These are phyloP conservation scores for Macropodus opercularis DNA, from an alignment of 2,797 vertebrate genomes.

Conservation along the genomic window DNA sequence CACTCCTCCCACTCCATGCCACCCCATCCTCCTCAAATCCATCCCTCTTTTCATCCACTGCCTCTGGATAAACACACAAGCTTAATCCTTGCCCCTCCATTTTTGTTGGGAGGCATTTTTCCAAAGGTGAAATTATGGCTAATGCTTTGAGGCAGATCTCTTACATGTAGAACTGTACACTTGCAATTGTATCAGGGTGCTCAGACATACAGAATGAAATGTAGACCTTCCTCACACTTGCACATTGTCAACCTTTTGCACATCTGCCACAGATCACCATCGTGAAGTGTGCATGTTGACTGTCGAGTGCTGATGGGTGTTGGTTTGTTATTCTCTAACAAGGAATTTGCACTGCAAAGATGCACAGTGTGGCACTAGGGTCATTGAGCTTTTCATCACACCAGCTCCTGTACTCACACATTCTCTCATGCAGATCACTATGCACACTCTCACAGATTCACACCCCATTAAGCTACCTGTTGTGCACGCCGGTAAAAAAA, in stretches of 20 bases:
- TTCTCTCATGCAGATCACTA: constrained; percentile 25
- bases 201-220: constrained; percentile 38
- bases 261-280: constrained; percentile 52
- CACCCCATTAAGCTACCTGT: constrained; percentile 62
- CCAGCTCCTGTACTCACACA: constrained; percentile 16
- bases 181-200: constrained; percentile 1
- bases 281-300: constrained; percentile 39
- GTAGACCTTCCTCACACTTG: constrained; percentile 41
- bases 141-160: constrained; percentile 2
- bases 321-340: constrained; percentile 30
- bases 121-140: constrained; percentile 7
- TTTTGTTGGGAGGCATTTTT: constrained; percentile 30
- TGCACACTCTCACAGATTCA: constrained; percentile 49
- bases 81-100: constrained; percentile 48
- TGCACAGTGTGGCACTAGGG: constrained; percentile 31
- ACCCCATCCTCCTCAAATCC: constrained; percentile 45
- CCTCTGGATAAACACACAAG: constrained; percentile 49
- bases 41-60: constrained; percentile 43
- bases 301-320: constrained; percentile 28
- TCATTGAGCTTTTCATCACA: constrained; percentile 53
- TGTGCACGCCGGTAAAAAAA: constrained; percentile 60
- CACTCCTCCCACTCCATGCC: constrained; percentile 3
- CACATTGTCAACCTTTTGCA: constrained; percentile 42
- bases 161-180: not conserved
- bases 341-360: constrained; percentile 37